Conservation (phyloP, 2,797 vertebrate genomes). For the Thamnophis elegans region DNA sequence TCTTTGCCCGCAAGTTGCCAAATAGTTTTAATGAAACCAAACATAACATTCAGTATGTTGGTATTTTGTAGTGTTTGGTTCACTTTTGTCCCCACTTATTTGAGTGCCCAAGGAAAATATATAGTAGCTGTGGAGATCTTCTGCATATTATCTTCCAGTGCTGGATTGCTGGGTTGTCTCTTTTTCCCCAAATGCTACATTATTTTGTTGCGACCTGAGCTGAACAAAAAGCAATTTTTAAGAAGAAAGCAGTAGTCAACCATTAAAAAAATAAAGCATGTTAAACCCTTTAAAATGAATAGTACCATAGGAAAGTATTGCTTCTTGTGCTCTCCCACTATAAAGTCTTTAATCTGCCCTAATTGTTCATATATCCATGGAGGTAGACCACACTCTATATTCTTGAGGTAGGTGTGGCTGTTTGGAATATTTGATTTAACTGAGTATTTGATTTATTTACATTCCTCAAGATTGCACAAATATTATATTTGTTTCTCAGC, state of each 20-base stretch:
- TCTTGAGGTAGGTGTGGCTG: neutral
- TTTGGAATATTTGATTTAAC: neutral
- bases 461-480: neutral
- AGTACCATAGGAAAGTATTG: neutral
- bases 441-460: neutral
- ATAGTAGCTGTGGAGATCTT: slow-evolving; percentile 17
- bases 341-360: neutral
- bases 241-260: neutral
- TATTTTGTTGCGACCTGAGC: neutral
- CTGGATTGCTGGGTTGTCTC: slow-evolving; percentile 1
- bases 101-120: slow-evolving; percentile 3
- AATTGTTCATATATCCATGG: neutral
- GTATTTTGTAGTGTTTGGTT: slow-evolving; percentile 10
- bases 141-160: neutral
- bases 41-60: slow-evolving; percentile 17
- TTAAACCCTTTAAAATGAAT: neutral
- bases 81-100: neutral
- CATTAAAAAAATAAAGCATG: too few relatives aligned
- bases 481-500: neutral
- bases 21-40: slow-evolving; percentile 13
- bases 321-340: too few relatives aligned
- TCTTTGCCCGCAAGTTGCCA: slow-evolving; percentile 4
- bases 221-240: slow-evolving; percentile 6
- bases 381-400: neutral
- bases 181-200: slow-evolving; percentile 8